phyloP scores from a whole-genome alignment of 2,797 vertebrate species.

The Yasuhikotakia modesta region DNA sequence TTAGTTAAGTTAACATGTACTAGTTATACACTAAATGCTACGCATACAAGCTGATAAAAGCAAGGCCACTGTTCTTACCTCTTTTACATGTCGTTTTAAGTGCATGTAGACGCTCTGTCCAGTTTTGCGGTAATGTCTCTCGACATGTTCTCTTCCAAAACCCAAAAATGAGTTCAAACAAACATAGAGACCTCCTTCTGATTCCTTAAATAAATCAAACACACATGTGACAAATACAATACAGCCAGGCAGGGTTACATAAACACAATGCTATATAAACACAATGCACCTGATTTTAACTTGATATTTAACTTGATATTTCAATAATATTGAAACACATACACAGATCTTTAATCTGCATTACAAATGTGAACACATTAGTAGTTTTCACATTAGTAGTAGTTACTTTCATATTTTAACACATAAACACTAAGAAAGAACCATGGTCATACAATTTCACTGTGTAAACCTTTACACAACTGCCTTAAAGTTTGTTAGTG shows the following conservation, averaged over 20 bases:
- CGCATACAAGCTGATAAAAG: background rate
- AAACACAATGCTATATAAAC: background rate
- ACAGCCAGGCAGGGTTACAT: background rate
- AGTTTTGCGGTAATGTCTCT: conserved; percentile 97
- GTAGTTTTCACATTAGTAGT: no score
- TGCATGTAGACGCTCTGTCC: conserved; percentile 98
- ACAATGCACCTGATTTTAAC: background rate
- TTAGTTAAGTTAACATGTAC: background rate
- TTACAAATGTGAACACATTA: no score
- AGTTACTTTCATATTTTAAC: no score
- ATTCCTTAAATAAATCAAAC: conserved; percentile 77
- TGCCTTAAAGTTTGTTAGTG: no score
- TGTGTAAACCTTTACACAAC: no score
- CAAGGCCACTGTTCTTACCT: conserved; percentile 75
- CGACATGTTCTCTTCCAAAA: conserved; percentile 97
- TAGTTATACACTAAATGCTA: no score
- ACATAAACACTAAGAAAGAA: background rate
- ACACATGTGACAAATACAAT: background rate
- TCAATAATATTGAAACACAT: no score
- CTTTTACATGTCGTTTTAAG: conserved; percentile 87
- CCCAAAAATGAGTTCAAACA: conserved; percentile 99
- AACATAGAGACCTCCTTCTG: conserved; percentile 97
- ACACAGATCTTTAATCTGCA: no score
- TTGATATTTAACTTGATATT: background rate
- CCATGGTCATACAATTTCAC: no score